A percentile compares a stretch with the other conserved stretches of the same genome.
Evolutionary conservation across 2,888 invertebrate genomes (phyloP).

Genomic region (Machimus rusticus): DNA sequence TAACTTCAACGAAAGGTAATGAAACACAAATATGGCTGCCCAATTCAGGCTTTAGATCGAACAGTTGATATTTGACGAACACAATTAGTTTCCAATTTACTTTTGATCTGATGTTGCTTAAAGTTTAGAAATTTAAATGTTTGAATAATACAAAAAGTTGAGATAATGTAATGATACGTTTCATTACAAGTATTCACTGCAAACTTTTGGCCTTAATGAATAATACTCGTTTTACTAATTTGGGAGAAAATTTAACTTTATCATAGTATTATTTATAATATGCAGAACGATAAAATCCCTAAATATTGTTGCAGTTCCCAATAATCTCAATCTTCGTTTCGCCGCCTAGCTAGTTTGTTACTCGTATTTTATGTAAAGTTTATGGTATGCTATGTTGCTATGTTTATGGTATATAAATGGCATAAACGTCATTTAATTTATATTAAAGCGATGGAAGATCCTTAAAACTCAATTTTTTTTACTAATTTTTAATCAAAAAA

Average conservation of each 20-base stretch:
- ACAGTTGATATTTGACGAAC: background rate
- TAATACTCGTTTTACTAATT: background rate
- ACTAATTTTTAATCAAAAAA: no score
- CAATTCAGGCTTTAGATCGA: slow-evolving; percentile 41
- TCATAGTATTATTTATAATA: background rate
- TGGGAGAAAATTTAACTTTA: background rate
- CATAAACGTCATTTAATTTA: no score
- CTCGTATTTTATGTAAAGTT: background rate
- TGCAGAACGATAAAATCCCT: background rate
- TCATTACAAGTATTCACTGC: background rate
- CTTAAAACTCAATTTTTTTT: no score
- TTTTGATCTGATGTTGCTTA: background rate
- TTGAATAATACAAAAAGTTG: background rate
- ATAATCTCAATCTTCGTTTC: background rate
- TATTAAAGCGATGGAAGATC: no score
- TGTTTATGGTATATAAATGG: no score
- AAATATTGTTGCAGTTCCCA: background rate
- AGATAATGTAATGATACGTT: background rate
- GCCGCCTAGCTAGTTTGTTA: background rate
- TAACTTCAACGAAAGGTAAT: background rate
- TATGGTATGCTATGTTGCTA: no score
- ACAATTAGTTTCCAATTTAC: background rate
- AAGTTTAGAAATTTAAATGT: background rate
- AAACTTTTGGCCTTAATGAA: background rate
- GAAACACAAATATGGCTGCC: slow-evolving; percentile 19